These are phyloP conservation scores for Hoplostethus atlanticus DNA, from an alignment of 2,797 vertebrate species.

Conservation along the genomic window DNA sequence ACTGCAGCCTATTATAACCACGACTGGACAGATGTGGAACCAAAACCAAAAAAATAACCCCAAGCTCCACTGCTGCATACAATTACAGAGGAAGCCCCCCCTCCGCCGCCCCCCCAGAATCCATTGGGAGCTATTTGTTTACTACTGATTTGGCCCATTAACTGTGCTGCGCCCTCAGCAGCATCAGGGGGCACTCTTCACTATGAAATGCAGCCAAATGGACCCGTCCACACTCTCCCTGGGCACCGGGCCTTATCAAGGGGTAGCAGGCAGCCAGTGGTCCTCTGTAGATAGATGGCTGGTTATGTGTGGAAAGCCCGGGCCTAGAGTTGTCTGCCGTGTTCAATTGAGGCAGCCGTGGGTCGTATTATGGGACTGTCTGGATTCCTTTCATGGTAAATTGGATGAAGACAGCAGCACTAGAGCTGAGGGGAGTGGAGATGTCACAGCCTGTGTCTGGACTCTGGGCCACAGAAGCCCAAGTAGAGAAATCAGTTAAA, in stretches of 20 bases:
- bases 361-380: slow-evolving; percentile 71
- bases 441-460: slow-evolving; percentile 72
- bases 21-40: slow-evolving; percentile 56
- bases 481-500: slow-evolving; percentile 66
- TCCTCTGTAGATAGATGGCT: slow-evolving; percentile 64
- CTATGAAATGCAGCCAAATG: slow-evolving; percentile 47
- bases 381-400: slow-evolving; percentile 74
- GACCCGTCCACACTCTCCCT: slow-evolving; percentile 42
- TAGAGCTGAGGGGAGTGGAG: slow-evolving; percentile 63
- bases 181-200: slow-evolving; percentile 75
- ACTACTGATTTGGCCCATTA: slow-evolving; percentile 14
- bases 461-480: slow-evolving; percentile 41
- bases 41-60: slow-evolving; percentile 27
- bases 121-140: slow-evolving; percentile 6
- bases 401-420: slow-evolving; percentile 71
- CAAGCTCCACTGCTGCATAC: slow-evolving; percentile 33
- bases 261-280: slow-evolving; percentile 66
- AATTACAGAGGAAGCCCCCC: slow-evolving; percentile 41
- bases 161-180: slow-evolving; percentile 28
- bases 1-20: slow-evolving; percentile 56
- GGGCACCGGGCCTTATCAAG: slow-evolving; percentile 72
- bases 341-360: slow-evolving; percentile 55
- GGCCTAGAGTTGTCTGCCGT: slow-evolving; percentile 45
- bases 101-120: slow-evolving; percentile 20
- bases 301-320: slow-evolving; percentile 58